Percentiles rank a stretch among this genome's conserved stretches.
These are phyloP conservation scores for Mormyrus lacerda DNA, from an alignment of 2,113 vertebrate genomes.

Conservation along the genomic window DNA sequence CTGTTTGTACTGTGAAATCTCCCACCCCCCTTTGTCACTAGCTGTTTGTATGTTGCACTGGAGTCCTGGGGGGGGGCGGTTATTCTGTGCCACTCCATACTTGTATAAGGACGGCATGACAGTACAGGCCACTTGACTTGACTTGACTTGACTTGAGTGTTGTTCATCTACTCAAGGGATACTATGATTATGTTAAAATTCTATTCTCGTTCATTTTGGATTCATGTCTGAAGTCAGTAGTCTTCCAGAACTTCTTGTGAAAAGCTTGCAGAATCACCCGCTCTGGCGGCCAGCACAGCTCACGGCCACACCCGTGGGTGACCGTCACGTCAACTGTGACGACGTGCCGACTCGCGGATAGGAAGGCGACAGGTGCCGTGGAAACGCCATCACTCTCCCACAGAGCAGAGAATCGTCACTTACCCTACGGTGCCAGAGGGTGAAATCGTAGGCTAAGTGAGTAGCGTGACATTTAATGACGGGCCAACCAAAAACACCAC, in stretches of 20 bases:
- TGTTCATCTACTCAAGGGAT: neutral
- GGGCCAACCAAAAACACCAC: neutral
- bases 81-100: neutral
- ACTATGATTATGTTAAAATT: neutral
- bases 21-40: neutral
- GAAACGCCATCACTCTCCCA: neutral
- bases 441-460: neutral
- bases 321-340: neutral
- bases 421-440: neutral
- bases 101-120: neutral
- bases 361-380: neutral
- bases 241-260: neutral
- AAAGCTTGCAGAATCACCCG: neutral
- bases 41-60: neutral
- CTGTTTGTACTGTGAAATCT: neutral
- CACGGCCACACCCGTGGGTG: neutral
- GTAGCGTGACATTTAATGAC: neutral
- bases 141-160: neutral
- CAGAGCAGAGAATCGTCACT: neutral
- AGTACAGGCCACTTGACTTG: neutral
- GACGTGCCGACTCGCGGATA: neutral
- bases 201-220: neutral
- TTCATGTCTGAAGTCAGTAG: neutral
- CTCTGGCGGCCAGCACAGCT: neutral
- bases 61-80: neutral